Evolutionary conservation across 92 coral and sea anemone genomes (phyloP), one percentile per base, ranked within the genome.

Genomic region (Hydrozoanthus gracilis): DNA sequence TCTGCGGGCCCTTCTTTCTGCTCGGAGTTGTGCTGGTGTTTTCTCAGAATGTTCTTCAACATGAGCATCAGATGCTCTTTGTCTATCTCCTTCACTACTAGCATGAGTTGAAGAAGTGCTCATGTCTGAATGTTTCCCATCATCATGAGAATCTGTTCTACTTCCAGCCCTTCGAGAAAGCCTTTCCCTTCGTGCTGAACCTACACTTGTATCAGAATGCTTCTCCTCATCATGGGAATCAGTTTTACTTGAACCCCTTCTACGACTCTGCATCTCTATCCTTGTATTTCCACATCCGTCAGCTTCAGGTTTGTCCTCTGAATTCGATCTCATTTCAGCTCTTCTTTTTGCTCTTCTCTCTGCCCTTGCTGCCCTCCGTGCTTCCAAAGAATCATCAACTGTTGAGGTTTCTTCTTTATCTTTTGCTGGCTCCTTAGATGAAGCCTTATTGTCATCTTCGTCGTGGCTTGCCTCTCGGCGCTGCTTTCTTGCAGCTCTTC

Each of bases 321-420:
- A 83, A 83, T 70, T 52, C 1, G 86, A 83, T 15, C 67, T 76
- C 71, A 82, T 86, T 1, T 83, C 91, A 17, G 87, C 50, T 82
- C 88, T 90, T 62, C 87, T 68, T 69, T 85, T 87, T 6, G 91
- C 93, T 78, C 94, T 88, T 79, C 98, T 74, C 76, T 94, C 98
- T 4, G 98, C 98, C 58, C 98, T 86, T 78, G 91, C 86, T 7
- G 92, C 91, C 48, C 85, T 80, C 17, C 85, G 75, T 10, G 85
- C 74, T 49, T 80, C 85, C 61, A 80, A 47, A 50, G 74, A 61
- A 64, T 60, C 83, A 0, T 9, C 51, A 3, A 5, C 71, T 64
- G 74, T 0, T 18, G 85, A 17, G 3, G 62, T 48, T 49, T 58
- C 18, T 64, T 35, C 51, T 64, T 80, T 62, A 5, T 80, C 74